Evolutionary conservation across 1,140 invertebrate genomes (phyloP).

Genomic region (Leptestheria dahalacensis): DNA sequence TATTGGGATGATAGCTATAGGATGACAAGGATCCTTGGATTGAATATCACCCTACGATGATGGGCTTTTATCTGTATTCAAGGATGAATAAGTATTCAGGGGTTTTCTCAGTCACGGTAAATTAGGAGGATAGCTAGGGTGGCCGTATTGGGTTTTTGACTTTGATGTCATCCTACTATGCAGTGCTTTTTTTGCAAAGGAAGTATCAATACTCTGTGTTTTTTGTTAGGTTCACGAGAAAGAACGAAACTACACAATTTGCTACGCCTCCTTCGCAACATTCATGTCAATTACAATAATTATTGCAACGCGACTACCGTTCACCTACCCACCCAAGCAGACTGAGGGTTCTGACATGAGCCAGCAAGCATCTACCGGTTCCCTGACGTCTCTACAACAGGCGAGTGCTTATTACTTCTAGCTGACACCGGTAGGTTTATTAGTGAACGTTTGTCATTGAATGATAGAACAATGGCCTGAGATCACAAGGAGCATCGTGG

Average conservation of each 20-base stretch:
- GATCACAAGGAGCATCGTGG: not conserved
- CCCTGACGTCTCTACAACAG: not conserved
- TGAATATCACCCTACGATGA: too few relatives aligned
- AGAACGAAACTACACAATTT: constrained; percentile 96
- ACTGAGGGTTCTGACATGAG: not conserved
- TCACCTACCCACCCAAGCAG: constrained; percentile 24
- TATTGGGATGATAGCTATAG: not conserved
- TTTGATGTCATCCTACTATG: too few relatives aligned
- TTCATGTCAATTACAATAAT: constrained; percentile 92
- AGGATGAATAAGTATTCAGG: too few relatives aligned
- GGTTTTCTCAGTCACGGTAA: too few relatives aligned
- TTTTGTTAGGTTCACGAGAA: constrained; percentile 43
- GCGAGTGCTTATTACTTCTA: not conserved
- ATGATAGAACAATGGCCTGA: not conserved
- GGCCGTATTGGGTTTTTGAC: too few relatives aligned
- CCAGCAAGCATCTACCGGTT: not conserved
- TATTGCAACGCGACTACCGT: constrained; percentile 66
- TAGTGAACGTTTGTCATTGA: not conserved
- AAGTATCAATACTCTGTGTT: too few relatives aligned
- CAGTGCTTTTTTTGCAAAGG: too few relatives aligned
- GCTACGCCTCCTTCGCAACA: constrained; percentile 89
- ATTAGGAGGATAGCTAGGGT: too few relatives aligned
- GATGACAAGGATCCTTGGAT: too few relatives aligned
- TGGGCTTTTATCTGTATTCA: not conserved
- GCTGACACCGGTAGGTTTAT: not conserved